Evolutionary conservation across 2,113 vertebrate species (phyloP).

Genomic region (Labrus mixtus): DNA sequence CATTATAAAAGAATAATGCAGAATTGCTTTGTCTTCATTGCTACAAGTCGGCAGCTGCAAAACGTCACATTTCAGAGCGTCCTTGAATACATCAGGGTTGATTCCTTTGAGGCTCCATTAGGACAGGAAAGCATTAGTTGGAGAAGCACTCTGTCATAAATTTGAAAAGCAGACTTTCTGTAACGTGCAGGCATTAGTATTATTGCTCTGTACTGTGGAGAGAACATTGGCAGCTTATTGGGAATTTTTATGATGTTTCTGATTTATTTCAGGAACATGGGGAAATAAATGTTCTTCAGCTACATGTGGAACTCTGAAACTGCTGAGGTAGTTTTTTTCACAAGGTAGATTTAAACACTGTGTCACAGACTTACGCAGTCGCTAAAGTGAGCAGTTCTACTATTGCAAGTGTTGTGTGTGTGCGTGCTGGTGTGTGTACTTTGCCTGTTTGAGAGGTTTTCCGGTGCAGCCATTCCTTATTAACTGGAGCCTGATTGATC

Average conservation of each 20-base stretch:
- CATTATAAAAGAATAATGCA: not conserved
- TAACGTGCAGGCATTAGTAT: not conserved
- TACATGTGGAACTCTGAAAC: constrained; percentile 17
- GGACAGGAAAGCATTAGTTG: not conserved
- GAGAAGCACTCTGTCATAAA: not conserved
- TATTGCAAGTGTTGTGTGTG: not conserved
- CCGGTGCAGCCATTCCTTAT: constrained; percentile 28
- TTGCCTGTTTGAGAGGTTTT: constrained; percentile 32
- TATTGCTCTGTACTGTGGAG: not conserved
- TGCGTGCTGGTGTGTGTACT: constrained; percentile 13
- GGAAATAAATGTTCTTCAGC: not conserved
- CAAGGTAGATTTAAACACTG: constrained; percentile 25
- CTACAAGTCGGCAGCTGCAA: not conserved
- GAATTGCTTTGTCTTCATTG: not conserved
- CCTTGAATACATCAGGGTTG: not conserved
- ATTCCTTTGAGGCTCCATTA: not conserved
- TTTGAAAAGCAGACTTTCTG: not conserved
- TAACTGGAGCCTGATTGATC: constrained; percentile 47
- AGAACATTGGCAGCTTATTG: not conserved
- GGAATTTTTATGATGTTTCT: not conserved
- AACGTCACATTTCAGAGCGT: constrained; percentile 3
- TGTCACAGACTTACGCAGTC: too few relatives aligned
- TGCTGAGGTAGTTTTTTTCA: constrained; percentile 22
- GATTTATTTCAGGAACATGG: constrained; percentile 14
- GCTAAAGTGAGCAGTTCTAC: constrained; percentile 23